Conservation (phyloP, 2,113 vertebrate species). For the Xiphorhynchus elegans region DNA sequence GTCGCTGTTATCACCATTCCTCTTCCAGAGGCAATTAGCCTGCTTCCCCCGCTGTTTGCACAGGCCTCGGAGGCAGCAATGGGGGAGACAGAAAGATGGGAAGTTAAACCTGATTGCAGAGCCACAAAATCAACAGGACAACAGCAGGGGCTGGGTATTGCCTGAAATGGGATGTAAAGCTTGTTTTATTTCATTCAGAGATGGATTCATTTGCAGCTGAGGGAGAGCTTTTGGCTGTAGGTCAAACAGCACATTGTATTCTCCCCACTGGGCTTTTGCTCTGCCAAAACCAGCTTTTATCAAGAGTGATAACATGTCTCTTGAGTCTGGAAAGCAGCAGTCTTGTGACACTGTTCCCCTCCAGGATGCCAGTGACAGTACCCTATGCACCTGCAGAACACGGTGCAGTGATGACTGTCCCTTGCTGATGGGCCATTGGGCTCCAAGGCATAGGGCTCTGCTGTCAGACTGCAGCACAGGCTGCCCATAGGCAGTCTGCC, state of each 20-base stretch:
- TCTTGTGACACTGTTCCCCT: background rate
- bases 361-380: background rate
- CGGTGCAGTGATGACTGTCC: fast-evolving
- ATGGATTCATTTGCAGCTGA: background rate
- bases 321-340: background rate
- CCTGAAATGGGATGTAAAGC: slow-evolving; percentile 15
- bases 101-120: slow-evolving; percentile 18
- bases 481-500: background rate
- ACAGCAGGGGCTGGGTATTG: slow-evolving; percentile 22
- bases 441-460: fast-evolving
- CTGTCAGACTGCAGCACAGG: background rate
- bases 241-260: background rate
- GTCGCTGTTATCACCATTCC: background rate
- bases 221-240: background rate
- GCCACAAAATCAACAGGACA: slow-evolving; percentile 16
- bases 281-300: background rate
- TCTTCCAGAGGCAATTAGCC: slow-evolving; percentile 42
- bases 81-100: background rate
- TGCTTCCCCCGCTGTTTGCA: background rate
- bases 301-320: background rate
- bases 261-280: background rate
- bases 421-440: background rate
- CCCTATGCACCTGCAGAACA: fast-evolving
- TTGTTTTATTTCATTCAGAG: background rate
- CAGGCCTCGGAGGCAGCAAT: background rate